Base-by-base conservation (phyloP, 2,797 vertebrate genomes). In the Sardinella longiceps region DNA sequence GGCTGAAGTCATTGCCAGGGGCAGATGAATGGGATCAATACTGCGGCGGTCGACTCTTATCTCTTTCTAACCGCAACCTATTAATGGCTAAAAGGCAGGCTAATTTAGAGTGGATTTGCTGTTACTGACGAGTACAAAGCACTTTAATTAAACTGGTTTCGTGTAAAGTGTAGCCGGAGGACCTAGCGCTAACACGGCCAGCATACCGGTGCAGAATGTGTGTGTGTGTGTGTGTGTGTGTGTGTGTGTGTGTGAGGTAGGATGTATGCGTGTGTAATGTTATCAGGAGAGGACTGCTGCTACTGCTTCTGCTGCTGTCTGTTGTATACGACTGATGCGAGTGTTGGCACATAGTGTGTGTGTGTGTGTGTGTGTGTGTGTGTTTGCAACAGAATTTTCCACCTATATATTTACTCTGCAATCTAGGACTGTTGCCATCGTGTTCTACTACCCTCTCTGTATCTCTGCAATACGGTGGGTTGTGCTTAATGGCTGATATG, bases 121-220 rank as follows among this genome's bases (percentile, higher is more conserved):
- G 33, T 86, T 80, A 87, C 46, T 85, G 88, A 86, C 85, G 81
- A 30, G 70, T 85, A 85, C 56, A 84, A 77, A 84, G 85, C 84
- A 83, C 39, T 86, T 90, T 85, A 87, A 88, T 85, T 83, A 84
- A 85, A 82, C 84, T 39, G 80, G n/a, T 63, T n/a, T 43, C 77
- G 51, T 28, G 70, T 74, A 50, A 80, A 80, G 39, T 80, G 60
- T 80, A 80, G 74, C 66, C 82, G 74, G 80, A 81, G 80, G 81
- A 74, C 66, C 66, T 37, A 74, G 66, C 30, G 15, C 66, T 20
- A 74, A 74, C 66, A 74, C 37, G 14, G 66, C 30, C 18, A 33
- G 37, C 66, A 74, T 74, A 20, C 30, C 66, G 14, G 66, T 20
- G 30, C 30, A 74, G 30, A 18, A 33, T 30, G 15, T 37, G 14